A percentile compares a stretch with the other conserved stretches of the same genome.
Evolutionary conservation across 2,797 vertebrate genomes (phyloP).

Genomic region (Hypotaenidia okinawae): DNA sequence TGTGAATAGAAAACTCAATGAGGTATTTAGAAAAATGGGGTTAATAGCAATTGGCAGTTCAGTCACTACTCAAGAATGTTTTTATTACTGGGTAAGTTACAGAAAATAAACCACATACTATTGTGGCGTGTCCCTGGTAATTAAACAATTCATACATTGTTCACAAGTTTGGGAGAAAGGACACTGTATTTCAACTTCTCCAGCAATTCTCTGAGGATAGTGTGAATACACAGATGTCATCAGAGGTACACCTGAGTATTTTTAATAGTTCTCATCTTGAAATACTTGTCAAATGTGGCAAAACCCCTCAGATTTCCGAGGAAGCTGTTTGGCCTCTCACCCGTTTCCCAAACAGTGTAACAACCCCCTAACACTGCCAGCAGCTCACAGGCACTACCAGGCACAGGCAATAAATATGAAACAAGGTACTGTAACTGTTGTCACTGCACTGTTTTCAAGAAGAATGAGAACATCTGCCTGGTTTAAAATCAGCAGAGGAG

Average conservation of each 20-base stretch:
- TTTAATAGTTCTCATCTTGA: background rate
- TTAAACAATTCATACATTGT: background rate
- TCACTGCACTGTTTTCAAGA: background rate
- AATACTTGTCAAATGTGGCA: background rate
- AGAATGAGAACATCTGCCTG: background rate
- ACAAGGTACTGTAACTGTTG: background rate
- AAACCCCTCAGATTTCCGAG: background rate
- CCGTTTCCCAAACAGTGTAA: background rate
- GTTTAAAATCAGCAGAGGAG: conserved; percentile 7
- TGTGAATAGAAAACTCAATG: background rate
- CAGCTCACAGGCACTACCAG: background rate
- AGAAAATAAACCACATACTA: background rate
- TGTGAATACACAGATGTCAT: background rate
- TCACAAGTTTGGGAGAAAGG: background rate
- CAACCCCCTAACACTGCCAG: background rate
- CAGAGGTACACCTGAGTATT: background rate
- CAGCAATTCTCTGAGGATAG: background rate
- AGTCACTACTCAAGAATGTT: background rate
- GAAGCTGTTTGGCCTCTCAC: background rate
- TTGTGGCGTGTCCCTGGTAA: background rate
- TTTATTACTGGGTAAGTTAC: background rate
- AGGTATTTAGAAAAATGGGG: background rate
- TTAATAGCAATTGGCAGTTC: background rate
- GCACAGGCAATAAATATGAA: background rate
- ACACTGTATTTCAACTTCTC: background rate